These are phyloP conservation scores for Operophtera brumata DNA, from an alignment of 2,888 invertebrate species.

Conservation along the genomic window DNA sequence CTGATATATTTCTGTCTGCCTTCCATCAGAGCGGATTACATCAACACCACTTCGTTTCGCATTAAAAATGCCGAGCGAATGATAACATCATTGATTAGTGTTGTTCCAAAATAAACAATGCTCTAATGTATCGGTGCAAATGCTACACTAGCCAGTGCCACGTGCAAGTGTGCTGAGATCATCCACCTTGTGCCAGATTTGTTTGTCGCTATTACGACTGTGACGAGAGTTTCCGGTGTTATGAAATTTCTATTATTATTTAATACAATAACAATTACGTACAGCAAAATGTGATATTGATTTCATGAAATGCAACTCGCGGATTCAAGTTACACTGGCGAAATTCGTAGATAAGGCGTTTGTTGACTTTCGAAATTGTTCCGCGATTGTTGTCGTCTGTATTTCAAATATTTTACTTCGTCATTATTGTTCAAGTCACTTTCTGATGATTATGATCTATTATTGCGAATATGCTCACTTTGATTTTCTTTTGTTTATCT, in stretches of 20 bases:
- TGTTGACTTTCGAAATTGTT: neutral
- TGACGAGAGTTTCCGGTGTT: slow-evolving; percentile 43
- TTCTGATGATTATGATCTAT: too few relatives aligned
- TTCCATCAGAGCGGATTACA: slow-evolving; percentile 27
- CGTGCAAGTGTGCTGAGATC: slow-evolving; percentile 49
- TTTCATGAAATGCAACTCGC: slow-evolving; percentile 25
- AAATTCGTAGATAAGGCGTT: slow-evolving; percentile 22
- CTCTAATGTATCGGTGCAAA: slow-evolving; percentile 48
- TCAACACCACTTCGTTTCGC: slow-evolving; percentile 32
- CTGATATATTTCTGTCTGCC: slow-evolving; percentile 28
- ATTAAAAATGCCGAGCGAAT: slow-evolving; percentile 31
- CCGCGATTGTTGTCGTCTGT: neutral
- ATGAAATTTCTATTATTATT: slow-evolving; percentile 41
- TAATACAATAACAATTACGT: neutral
- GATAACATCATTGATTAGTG: slow-evolving; percentile 32
- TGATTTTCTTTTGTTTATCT: too few relatives aligned
- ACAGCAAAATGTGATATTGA: slow-evolving; percentile 17
- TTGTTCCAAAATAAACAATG: slow-evolving; percentile 58
- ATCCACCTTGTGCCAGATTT: slow-evolving; percentile 59
- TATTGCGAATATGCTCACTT: too few relatives aligned
- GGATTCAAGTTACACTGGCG: slow-evolving; percentile 15
- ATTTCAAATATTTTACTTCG: neutral
- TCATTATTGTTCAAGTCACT: too few relatives aligned
- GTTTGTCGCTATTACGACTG: slow-evolving; percentile 33
- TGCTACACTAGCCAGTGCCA: slow-evolving; percentile 50